These are phyloP conservation scores for Caenorhabditis japonica DNA, from an alignment of 2,888 invertebrate species.

Conservation along the genomic window DNA sequence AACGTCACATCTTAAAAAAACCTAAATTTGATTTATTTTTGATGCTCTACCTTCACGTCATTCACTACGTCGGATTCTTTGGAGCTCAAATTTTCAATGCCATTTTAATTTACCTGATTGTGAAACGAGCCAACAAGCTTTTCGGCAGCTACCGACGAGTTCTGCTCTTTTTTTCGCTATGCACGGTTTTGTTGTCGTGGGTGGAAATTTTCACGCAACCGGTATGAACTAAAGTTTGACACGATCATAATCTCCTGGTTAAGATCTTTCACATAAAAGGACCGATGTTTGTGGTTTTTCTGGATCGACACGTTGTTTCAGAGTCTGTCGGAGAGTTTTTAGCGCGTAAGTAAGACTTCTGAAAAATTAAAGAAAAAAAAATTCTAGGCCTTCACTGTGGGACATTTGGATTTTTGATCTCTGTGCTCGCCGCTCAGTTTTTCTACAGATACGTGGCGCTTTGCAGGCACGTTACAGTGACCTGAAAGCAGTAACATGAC, in stretches of 20 bases:
- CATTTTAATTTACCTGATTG: background rate
- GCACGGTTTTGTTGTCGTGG: constrained; percentile 5
- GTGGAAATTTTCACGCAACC: constrained; percentile 8
- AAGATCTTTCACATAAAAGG: constrained; percentile 16
- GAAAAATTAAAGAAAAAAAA: too few species aligned
- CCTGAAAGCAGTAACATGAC: too few species aligned
- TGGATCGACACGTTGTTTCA: background rate
- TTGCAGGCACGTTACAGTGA: background rate
- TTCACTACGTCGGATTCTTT: constrained; percentile 11
- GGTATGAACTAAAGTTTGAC: background rate
- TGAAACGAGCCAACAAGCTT: constrained; percentile 9
- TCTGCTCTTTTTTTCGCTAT: constrained; percentile 8
- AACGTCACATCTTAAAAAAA: background rate
- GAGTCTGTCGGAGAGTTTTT: background rate
- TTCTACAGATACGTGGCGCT: constrained; percentile 10
- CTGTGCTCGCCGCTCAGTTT: constrained; percentile 4
- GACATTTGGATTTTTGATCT: constrained; percentile 6
- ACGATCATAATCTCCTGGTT: background rate
- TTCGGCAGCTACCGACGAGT: constrained; percentile 16
- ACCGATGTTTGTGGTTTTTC: constrained; percentile 6
- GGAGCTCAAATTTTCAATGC: constrained; percentile 5
- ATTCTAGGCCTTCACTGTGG: constrained; percentile 9
- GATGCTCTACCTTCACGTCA: constrained; percentile 8
- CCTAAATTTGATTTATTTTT: constrained; percentile 1
- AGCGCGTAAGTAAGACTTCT: background rate